Base-by-base conservation (phyloP, 2,888 invertebrate genomes). In the Drosophila mulleri region DNA sequence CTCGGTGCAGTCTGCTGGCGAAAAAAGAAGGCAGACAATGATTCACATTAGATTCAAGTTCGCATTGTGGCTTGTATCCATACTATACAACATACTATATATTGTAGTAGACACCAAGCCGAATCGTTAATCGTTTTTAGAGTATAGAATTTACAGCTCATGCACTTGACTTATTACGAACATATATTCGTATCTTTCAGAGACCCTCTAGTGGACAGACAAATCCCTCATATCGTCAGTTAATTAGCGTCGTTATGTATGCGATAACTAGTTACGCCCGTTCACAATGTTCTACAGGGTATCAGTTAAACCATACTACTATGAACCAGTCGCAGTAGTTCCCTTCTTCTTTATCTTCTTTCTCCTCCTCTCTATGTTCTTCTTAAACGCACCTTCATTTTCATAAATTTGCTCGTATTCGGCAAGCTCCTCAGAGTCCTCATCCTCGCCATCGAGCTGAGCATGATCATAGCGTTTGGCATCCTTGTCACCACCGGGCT, bases 381-480 rank as follows among this genome's bases (percentile, higher is more conserved):
- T 23, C 7, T 45, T n/a, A 14, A 29, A 68, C 67, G 58, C 42
- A 77, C 95, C 95, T 90, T 95, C 95, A 78, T 94, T 94, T 84
- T 94, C 95, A 26, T 94, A 95, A 91, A 94, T 93, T 91, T 96
- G 96, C 83, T 96, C 96, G 92, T 96, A 96, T 92, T 96, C 96
- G 72, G 95, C 95, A 78, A 95, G 95, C 83, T 96, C 96, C 84
- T 93, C 93, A 29, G 92, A 92, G 83, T 96, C 95, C 88, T 95
- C 95, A 93, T 96, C 96, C 65, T 96, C 83, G 95, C 95, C 88
- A 96, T 91, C 96, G 77, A 96, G 94, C 75, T 96, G 96, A 76
- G 96, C 96, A 92, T 95, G 95, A 78, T 95, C 95, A 74, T 88
- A 92, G 5, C 91, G 90, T 67, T 92, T 91, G 54, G 80, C 76